Conservation (phyloP, 2,888 invertebrate genomes). For the Argyresthia albistria region DNA sequence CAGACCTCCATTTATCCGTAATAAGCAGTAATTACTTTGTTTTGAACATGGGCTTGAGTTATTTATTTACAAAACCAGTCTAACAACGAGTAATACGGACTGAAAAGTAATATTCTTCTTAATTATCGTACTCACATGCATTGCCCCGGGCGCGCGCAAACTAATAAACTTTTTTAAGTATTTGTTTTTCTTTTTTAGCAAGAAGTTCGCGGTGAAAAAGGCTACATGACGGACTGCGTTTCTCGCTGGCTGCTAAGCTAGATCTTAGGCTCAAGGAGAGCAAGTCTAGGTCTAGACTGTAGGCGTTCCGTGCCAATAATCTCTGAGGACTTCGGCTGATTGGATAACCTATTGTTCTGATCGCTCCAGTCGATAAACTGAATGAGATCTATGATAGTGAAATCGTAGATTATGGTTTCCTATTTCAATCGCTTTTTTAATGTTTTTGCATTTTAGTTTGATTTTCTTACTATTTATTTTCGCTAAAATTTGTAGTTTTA, state of each 20-base stretch:
- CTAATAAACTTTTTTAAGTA: background rate
- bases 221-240: background rate
- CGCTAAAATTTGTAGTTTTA: too few species aligned
- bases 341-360: constrained; percentile 2
- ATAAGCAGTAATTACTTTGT: too few species aligned
- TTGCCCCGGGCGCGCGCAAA: background rate
- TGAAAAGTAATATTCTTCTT: too few species aligned
- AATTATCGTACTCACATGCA: background rate
- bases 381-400: background rate
- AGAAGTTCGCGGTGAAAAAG: constrained; percentile 7
- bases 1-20: too few species aligned
- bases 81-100: too few species aligned
- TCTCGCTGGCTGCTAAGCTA: background rate
- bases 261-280: constrained; percentile 2
- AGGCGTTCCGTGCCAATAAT: constrained; percentile 4
- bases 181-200: background rate
- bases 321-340: background rate
- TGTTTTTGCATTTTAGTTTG: too few species aligned
- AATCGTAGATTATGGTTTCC: background rate
- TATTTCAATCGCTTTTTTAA: background rate
- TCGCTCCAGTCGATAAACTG: background rate
- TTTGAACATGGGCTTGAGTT: too few species aligned
- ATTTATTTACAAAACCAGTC: too few species aligned
- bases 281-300: background rate
- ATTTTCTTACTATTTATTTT: too few species aligned